A percentile compares a stretch with the other conserved stretches of the same genome.
These are phyloP conservation scores for Momotus momota DNA, from an alignment of 2,797 vertebrate genomes.

Conservation along the genomic window DNA sequence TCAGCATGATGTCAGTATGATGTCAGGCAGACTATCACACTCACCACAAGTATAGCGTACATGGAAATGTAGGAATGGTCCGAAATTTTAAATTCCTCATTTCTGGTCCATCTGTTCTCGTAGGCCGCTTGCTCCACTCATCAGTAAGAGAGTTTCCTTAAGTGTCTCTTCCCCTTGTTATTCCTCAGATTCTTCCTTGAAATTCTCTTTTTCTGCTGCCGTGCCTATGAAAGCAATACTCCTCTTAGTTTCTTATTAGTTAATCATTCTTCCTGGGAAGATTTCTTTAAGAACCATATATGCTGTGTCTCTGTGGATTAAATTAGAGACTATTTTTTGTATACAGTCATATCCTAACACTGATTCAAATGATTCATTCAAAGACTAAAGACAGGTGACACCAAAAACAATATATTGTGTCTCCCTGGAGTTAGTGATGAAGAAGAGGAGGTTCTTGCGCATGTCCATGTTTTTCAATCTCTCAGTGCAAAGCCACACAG, in stretches of 20 bases:
- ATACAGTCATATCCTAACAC: neutral
- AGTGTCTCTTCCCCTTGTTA: neutral
- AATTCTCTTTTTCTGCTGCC: neutral
- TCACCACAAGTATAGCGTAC: neutral
- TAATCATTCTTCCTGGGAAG: neutral
- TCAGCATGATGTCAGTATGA: neutral
- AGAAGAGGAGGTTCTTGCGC: accelerated
- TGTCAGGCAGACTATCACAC: neutral
- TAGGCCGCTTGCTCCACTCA: neutral
- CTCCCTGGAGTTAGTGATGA: neutral
- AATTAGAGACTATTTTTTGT: neutral
- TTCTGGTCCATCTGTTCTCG: neutral
- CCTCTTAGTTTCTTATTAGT: neutral
- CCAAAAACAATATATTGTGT: neutral
- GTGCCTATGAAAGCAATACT: neutral
- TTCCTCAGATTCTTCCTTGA: neutral
- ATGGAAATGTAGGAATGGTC: neutral
- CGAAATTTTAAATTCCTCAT: neutral
- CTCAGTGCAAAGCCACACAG: neutral
- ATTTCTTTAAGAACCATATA: neutral
- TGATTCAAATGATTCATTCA: neutral
- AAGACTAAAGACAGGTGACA: neutral
- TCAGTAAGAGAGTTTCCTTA: neutral
- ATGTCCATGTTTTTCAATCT: neutral
- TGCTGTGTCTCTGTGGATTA: neutral